Base-by-base conservation (phyloP, 2,113 vertebrate species). In the Smithornis capensis region DNA sequence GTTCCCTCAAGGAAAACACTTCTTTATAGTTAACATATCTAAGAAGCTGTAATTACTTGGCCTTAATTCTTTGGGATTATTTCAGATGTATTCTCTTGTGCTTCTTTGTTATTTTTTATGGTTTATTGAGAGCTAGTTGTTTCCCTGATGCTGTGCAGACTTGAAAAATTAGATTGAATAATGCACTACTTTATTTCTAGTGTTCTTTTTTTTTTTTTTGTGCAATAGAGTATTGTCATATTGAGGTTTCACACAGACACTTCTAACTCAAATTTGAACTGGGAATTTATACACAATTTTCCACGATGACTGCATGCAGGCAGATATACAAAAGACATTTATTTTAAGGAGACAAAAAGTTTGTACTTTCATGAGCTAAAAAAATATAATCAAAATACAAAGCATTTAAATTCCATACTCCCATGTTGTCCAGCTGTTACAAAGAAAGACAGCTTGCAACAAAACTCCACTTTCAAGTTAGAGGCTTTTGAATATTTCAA, bases 71-170 rank as follows among this genome's bases (percentile, higher is more conserved):
- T 77, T 84, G 53, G 31, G 37, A 87, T 92, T 95, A 76, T 88
- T 97, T 90, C 90, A 94, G 49, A 35, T 93, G 24, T 88, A 76
- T 37, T 83, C 56, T 89, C 60, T 81, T 89, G 69, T 68, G 49
- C 35, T 92, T 83, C 92, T 94, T 94, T 95, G 68, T 84, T 90
- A 44, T 94, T 87, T 81, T 40, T 89, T 92, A 60, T 0, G 0
- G 4, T 69, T 92, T 96, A 79, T 19, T 92, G 68, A 91, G 80
- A 94, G 37, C 47, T 83, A 44, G 3, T 90, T 56, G 50, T 87
- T 92, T 91, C 67, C 86, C 83, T 96, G 95, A 91, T 89, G 40
- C 9, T 96, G 50, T 90, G 74, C 87, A 95, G 90, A 47, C 64
- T 45, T 64, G 38, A 82, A 84, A 45, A 81, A 82, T 40, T 9